A percentile compares a stretch with the other conserved stretches of the same genome.
Conservation (phyloP, 2,113 vertebrate genomes). For the human (Homo sapiens) region DNA sequence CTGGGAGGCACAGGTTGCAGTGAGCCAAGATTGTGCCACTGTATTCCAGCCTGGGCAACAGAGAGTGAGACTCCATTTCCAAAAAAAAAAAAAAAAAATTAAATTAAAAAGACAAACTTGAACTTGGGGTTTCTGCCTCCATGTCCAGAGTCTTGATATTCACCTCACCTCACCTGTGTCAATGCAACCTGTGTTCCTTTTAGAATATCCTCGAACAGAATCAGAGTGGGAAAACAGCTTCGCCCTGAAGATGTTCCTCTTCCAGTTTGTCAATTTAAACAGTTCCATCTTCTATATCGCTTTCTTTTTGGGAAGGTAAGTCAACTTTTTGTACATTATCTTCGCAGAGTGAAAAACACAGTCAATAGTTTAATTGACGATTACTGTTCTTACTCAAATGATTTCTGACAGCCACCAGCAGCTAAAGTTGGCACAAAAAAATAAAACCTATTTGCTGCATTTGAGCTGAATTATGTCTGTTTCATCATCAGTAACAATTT, state of each 20-base stretch:
- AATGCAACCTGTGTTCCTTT: neutral
- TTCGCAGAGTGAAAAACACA: neutral
- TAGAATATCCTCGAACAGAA: slow-evolving; percentile 97
- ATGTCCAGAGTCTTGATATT: neutral
- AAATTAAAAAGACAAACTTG: neutral
- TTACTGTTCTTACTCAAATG: neutral
- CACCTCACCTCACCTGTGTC: neutral
- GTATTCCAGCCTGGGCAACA: too few species aligned
- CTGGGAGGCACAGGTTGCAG: too few species aligned
- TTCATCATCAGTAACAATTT: neutral
- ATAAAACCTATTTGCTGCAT: neutral
- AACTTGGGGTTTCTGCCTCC: neutral
- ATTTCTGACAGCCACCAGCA: neutral
- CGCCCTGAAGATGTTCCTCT: slow-evolving; percentile 99
- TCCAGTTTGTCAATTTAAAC: slow-evolving; percentile 99
- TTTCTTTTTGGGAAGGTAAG: slow-evolving; percentile 97
- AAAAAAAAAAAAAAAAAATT: too few species aligned
- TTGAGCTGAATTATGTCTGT: neutral
- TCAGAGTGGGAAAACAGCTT: slow-evolving; percentile 99
- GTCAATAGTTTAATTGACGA: neutral
- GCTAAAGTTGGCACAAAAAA: neutral
- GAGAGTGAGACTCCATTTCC: too few species aligned
- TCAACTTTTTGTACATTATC: neutral
- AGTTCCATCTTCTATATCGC: slow-evolving; percentile 99
- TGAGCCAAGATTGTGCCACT: too few species aligned